These are phyloP conservation scores for Pristionchus fissidentatus DNA, from an alignment of 2,888 invertebrate genomes.

Conservation along the genomic window DNA sequence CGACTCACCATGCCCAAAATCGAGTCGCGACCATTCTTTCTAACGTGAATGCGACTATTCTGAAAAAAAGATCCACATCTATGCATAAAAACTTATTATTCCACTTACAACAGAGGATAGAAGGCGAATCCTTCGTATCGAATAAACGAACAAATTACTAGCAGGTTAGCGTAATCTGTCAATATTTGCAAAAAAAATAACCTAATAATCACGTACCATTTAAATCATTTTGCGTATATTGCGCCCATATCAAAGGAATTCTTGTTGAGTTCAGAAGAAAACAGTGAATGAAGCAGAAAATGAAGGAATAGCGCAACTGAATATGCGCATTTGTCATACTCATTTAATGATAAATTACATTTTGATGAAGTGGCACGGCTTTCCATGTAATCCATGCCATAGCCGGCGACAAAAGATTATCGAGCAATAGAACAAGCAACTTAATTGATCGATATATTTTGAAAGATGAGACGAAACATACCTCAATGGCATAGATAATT, in stretches of 20 bases:
- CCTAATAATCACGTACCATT: neutral
- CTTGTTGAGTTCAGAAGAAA: neutral
- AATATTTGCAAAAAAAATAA: neutral
- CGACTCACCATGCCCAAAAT: conserved; percentile 2
- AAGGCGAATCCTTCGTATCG: neutral
- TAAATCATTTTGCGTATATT: neutral
- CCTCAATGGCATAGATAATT: too few species aligned
- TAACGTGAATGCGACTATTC: neutral
- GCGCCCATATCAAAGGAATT: neutral
- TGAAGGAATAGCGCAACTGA: neutral
- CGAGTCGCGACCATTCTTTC: neutral
- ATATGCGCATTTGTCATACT: neutral
- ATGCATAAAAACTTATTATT: too few species aligned
- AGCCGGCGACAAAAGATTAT: neutral
- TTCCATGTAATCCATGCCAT: neutral
- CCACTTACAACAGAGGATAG: neutral
- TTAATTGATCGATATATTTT: too few species aligned
- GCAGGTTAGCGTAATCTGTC: neutral
- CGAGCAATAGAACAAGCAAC: neutral
- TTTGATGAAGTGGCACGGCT: conserved; percentile 4
- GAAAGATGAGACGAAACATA: too few species aligned
- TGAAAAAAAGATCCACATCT: too few species aligned
- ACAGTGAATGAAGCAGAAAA: neutral
- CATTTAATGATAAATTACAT: neutral
- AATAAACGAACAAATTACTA: neutral